A percentile compares a stretch with the other conserved stretches of the same genome.
These are phyloP conservation scores for Drosophila atroscutellata DNA, from an alignment of 2,888 invertebrate genomes.

Conservation along the genomic window DNA sequence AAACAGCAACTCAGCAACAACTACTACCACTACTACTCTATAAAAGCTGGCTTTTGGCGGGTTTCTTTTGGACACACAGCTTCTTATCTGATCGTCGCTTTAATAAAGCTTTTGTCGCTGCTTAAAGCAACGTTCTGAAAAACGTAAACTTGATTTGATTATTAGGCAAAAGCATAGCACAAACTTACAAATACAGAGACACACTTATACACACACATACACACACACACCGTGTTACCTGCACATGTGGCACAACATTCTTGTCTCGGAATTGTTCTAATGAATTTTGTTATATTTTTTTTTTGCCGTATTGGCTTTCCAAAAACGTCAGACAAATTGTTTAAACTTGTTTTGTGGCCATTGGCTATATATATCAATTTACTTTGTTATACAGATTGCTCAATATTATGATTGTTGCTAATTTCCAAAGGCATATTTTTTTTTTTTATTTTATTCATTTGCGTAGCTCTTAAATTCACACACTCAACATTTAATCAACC, in stretches of 20 bases:
- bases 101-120: constrained; percentile 73
- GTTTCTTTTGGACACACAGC: constrained; percentile 54
- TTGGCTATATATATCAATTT: constrained; percentile 63
- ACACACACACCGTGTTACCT: neutral
- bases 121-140: constrained; percentile 58
- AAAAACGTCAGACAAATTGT: constrained; percentile 53
- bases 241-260: constrained; percentile 67
- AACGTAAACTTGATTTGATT: constrained; percentile 77
- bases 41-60: constrained; percentile 40
- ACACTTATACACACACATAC: constrained; percentile 1
- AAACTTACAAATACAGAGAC: constrained; percentile 15
- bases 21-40: neutral
- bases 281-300: constrained; percentile 68
- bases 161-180: constrained; percentile 58
- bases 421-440: constrained; percentile 43
- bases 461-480: constrained; percentile 25
- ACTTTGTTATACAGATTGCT: constrained; percentile 50
- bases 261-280: constrained; percentile 77
- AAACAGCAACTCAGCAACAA: constrained; percentile 11
- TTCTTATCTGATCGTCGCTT: constrained; percentile 77
- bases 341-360: constrained; percentile 67
- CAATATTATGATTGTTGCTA: constrained; percentile 66
- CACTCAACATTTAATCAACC: constrained; percentile 42
- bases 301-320: constrained; percentile 4
- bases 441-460: constrained; percentile 18